Conservation (phyloP, 1,140 invertebrate genomes). For the Triops cancriformis region DNA sequence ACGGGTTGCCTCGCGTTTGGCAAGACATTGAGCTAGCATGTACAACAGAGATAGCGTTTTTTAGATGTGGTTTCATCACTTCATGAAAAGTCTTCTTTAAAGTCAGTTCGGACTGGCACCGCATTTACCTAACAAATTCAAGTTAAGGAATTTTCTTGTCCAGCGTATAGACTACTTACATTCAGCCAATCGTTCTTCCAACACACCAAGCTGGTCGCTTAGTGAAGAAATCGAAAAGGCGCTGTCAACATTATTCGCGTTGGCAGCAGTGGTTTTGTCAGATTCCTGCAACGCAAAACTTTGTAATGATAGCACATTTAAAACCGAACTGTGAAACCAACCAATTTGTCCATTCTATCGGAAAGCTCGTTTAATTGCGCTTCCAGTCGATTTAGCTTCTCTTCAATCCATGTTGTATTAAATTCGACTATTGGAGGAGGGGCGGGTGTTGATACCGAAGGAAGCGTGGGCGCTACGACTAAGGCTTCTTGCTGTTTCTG, state of each 20-base stretch:
- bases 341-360: not conserved
- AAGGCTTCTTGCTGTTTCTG: not conserved
- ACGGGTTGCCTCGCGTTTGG: not conserved
- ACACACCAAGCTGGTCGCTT: slow-evolving; percentile 24
- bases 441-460: not conserved
- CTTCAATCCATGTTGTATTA: not conserved
- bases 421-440: not conserved
- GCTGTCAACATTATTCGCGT: not conserved
- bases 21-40: slow-evolving; percentile 9
- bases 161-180: slow-evolving; percentile 18
- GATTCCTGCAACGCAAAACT: not conserved
- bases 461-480: not conserved
- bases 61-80: too few relatives aligned
- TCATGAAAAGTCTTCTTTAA: not conserved
- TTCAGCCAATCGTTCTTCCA: slow-evolving; percentile 26
- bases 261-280: not conserved
- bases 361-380: slow-evolving; percentile 10
- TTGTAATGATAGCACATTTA: not conserved
- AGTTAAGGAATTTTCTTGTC: not conserved
- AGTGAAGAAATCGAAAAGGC: slow-evolving; percentile 17
- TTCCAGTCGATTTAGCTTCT: not conserved
- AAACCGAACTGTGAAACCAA: not conserved
- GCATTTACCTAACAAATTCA: not conserved
- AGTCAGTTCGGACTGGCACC: not conserved
- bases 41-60: not conserved